These are phyloP conservation scores for Heloderma charlesbogerti DNA, from an alignment of 2,113 vertebrate genomes.

Conservation along the genomic window DNA sequence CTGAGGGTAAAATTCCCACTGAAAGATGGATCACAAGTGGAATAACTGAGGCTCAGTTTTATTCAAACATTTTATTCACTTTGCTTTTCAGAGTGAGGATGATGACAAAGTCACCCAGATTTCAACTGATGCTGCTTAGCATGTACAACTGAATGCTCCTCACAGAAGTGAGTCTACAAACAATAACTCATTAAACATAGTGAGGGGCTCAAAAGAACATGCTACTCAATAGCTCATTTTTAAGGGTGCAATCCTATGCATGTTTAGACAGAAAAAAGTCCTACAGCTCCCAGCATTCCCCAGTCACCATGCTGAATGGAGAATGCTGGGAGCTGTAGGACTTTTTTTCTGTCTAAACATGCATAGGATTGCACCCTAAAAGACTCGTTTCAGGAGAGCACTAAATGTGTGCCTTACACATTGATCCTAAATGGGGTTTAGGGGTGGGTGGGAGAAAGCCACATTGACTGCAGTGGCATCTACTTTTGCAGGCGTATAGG, in stretches of 20 bases:
- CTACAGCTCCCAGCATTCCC: background rate
- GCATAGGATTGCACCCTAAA: too few species aligned
- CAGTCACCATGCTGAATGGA: too few species aligned
- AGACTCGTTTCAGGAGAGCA: background rate
- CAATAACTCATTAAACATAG: background rate
- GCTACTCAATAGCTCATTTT: background rate
- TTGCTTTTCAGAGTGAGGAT: background rate
- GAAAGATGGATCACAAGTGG: background rate
- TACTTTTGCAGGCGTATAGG: background rate
- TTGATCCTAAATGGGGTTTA: background rate
- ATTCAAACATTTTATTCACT: background rate
- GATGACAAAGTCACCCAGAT: background rate
- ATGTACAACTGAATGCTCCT: background rate
- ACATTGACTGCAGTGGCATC: background rate
- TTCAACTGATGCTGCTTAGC: background rate
- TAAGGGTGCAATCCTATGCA: background rate
- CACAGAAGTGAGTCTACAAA: background rate
- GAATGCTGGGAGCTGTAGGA: too few species aligned
- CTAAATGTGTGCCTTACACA: background rate
- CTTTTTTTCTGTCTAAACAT: too few species aligned
- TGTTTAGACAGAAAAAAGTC: background rate
- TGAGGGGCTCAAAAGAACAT: background rate
- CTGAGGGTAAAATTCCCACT: constrained; percentile 9
- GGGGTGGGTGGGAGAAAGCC: background rate
- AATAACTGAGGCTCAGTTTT: constrained; percentile 10